phyloP scores from a whole-genome alignment of 2,888 invertebrate species.

The Agapetus fuscipes region DNA sequence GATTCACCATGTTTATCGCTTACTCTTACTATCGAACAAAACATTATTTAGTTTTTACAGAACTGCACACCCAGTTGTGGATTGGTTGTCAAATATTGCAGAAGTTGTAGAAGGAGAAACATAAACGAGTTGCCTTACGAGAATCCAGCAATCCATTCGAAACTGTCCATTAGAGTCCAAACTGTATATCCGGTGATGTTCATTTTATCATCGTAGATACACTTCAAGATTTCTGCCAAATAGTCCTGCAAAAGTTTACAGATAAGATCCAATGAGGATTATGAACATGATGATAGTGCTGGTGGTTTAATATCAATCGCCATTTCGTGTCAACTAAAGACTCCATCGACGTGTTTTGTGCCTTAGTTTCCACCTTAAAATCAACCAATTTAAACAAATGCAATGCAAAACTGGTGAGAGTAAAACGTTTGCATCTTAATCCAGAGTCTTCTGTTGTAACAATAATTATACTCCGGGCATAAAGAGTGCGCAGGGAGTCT shows the following conservation, averaged over 20 bases:
- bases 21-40: too few relatives aligned
- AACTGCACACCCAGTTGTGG: too few relatives aligned
- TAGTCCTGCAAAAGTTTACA: conserved; percentile 33
- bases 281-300: neutral
- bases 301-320: neutral
- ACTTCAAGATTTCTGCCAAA: conserved; percentile 38
- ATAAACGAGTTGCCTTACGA: conserved; percentile 29
- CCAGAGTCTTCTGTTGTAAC: neutral
- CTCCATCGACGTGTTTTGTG: too few relatives aligned
- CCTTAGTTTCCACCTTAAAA: too few relatives aligned
- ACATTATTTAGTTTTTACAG: too few relatives aligned
- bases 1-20: too few relatives aligned
- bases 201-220: conserved; percentile 42
- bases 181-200: conserved; percentile 49
- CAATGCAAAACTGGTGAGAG: neutral
- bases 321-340: too few relatives aligned
- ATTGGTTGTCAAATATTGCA: too few relatives aligned
- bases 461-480: neutral
- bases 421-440: neutral
- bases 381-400: too few relatives aligned
- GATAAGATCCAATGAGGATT: too few relatives aligned
- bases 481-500: too few relatives aligned
- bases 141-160: conserved; percentile 54
- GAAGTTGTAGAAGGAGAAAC: too few relatives aligned
- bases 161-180: conserved; percentile 55